A percentile compares a stretch with the other conserved stretches of the same genome.
Evolutionary conservation across 2,888 invertebrate species (phyloP).

Genomic region (Catocala fraxini): DNA sequence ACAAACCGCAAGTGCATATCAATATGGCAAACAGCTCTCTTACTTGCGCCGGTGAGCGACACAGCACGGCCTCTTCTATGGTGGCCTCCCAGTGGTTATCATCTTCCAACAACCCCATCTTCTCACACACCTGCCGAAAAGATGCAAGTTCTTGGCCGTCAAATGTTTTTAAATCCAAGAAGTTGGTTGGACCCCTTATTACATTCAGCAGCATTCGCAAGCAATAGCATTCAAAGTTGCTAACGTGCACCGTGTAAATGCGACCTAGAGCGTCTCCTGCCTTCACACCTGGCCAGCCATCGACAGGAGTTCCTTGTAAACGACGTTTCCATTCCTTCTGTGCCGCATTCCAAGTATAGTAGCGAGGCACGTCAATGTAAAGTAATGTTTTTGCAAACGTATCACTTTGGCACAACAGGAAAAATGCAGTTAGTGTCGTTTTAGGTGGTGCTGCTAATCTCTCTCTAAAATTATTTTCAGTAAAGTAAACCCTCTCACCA

Average conservation of each 20-base stretch:
- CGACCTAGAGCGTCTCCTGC: constrained; percentile 40
- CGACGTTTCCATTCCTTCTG: constrained; percentile 18
- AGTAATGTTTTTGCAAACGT: constrained; percentile 59
- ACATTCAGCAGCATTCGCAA: constrained; percentile 41
- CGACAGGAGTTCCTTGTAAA: constrained; percentile 44
- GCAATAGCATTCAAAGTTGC: constrained; percentile 45
- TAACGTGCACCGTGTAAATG: constrained; percentile 48
- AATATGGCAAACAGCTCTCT: constrained; percentile 17
- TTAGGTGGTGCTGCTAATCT: constrained; percentile 43
- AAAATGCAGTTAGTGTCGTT: constrained; percentile 58
- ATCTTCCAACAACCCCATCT: constrained; percentile 57
- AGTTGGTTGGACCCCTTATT: constrained; percentile 36
- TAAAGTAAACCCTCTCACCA: constrained; percentile 60
- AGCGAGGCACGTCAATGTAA: constrained; percentile 19
- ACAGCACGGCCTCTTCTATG: constrained; percentile 50
- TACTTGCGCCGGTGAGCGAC: constrained; percentile 22
- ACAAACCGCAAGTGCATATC: constrained; percentile 33
- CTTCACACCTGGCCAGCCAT: constrained; percentile 37
- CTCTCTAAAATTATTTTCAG: constrained; percentile 47
- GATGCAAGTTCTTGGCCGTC: constrained; percentile 31
- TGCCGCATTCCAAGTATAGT: constrained; percentile 27
- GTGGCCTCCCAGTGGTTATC: constrained; percentile 41
- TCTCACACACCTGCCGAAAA: constrained; percentile 55
- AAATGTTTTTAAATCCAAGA: constrained; percentile 38
- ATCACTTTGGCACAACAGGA: constrained; percentile 58